phyloP scores from a whole-genome alignment of 53 echinoderm and acorn worm genomes.

The Pentamera pediparva region DNA sequence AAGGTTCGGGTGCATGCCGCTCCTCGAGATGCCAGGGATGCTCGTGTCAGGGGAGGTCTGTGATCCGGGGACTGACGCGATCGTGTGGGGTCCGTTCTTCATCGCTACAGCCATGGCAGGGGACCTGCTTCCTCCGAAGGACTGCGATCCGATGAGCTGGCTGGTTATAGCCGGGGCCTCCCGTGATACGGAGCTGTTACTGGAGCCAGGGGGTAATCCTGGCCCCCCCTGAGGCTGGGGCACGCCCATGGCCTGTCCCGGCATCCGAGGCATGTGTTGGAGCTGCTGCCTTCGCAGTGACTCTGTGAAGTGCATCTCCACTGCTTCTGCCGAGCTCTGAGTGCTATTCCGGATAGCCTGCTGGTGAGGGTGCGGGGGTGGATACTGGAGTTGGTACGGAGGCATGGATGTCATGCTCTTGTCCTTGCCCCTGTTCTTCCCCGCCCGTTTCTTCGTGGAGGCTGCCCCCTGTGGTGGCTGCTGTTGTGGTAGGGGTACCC shows the following conservation, averaged over 20 bases:
- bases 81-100: constrained; percentile 38
- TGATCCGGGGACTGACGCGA: constrained; percentile 18
- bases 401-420: constrained; percentile 29
- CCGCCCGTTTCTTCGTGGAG: constrained; percentile 37
- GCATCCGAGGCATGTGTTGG: constrained; percentile 1
- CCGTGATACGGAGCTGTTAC: constrained; percentile 28
- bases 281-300: constrained; percentile 30
- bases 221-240: not conserved
- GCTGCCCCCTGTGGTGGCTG: constrained; percentile 11
- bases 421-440: constrained; percentile 36
- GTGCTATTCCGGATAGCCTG: constrained; percentile 35
- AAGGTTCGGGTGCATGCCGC: constrained; percentile 35
- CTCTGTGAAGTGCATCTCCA: constrained; percentile 50
- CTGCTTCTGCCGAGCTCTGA: constrained; percentile 38
- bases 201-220: not conserved
- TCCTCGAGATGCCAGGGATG: constrained; percentile 4
- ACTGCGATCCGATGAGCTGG: constrained; percentile 30
- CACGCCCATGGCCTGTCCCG: constrained; percentile 13
- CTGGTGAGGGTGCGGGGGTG: constrained; percentile 25
- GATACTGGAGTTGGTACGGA: constrained; percentile 32
- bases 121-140: constrained; percentile 13
- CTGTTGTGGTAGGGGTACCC: constrained; percentile 25
- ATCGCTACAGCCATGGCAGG: constrained; percentile 21
- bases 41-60: constrained; percentile 24
- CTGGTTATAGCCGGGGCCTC: constrained; percentile 55